Evolutionary conservation across 2,797 vertebrate genomes (phyloP).

Genomic region (Mareca strepera): DNA sequence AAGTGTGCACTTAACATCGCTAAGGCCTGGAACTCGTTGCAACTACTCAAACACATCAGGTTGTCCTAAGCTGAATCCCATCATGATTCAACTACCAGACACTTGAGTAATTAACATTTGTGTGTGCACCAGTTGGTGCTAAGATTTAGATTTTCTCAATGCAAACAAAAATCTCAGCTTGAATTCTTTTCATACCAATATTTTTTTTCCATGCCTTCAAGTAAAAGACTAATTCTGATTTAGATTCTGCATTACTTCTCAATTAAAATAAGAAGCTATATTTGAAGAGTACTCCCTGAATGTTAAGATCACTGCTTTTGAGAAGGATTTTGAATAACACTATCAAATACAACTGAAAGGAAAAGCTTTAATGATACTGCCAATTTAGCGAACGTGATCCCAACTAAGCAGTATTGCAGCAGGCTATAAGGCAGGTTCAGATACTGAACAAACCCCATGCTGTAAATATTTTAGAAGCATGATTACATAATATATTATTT

Average conservation of each 20-base stretch:
- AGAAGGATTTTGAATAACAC: not conserved
- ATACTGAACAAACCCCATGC: not conserved
- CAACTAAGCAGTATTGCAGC: not conserved
- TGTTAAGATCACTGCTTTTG: not conserved
- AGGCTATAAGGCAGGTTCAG: not conserved
- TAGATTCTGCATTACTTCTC: not conserved
- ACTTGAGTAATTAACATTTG: not conserved
- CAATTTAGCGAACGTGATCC: not conserved
- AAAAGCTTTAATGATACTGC: not conserved
- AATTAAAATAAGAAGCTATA: not conserved
- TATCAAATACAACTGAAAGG: not conserved
- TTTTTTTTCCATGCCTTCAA: not conserved
- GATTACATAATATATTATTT: not conserved
- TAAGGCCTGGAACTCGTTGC: not conserved
- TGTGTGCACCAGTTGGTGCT: not conserved
- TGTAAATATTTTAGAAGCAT: not conserved
- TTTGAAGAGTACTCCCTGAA: not conserved
- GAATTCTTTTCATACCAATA: not conserved
- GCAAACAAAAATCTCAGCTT: not conserved
- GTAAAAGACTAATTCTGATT: not conserved
- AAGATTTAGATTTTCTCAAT: not conserved
- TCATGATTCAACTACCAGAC: not conserved
- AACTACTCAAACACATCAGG: not conserved
- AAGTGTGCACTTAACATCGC: rapidly evolving
- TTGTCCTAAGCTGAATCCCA: not conserved